phyloP scores from a whole-genome alignment of 2,113 vertebrate genomes.

The Caranx melampygus region DNA sequence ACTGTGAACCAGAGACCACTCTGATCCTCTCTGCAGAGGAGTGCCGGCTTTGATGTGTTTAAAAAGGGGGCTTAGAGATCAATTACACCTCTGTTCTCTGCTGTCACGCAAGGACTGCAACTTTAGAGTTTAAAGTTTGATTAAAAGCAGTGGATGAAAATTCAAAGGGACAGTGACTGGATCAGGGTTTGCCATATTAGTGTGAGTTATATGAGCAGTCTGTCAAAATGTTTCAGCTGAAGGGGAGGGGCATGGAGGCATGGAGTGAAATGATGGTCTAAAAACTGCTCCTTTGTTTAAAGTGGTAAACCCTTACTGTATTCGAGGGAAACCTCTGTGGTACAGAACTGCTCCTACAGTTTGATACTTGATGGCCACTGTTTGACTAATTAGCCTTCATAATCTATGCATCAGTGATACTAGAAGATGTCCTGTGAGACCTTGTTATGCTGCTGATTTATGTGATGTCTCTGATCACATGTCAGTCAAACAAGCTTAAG shows the following conservation, averaged over 20 bases:
- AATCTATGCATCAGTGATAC: not conserved
- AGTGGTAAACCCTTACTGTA: not conserved
- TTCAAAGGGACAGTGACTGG: slow-evolving; percentile 5
- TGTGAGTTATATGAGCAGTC: slow-evolving; percentile 11
- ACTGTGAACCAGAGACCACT: slow-evolving; percentile 43
- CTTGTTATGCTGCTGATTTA: not conserved
- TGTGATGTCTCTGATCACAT: not conserved
- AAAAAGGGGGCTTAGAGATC: slow-evolving; percentile 67
- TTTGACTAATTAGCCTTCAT: too few species aligned
- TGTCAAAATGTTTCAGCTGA: slow-evolving; percentile 18
- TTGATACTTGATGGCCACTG: not conserved
- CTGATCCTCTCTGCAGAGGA: slow-evolving; percentile 48
- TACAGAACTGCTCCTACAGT: not conserved
- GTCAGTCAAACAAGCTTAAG: too few species aligned
- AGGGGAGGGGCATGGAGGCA: not conserved
- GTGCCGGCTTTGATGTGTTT: slow-evolving; percentile 59
- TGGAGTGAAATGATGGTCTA: not conserved
- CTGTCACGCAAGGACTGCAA: slow-evolving; percentile 38
- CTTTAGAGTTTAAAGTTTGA: slow-evolving; percentile 23
- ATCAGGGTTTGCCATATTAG: slow-evolving; percentile 20
- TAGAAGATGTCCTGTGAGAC: too few species aligned
- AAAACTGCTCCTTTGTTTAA: not conserved
- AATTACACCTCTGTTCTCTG: slow-evolving; percentile 45
- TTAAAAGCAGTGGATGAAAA: not conserved
- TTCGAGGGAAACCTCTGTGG: not conserved